Conservation (phyloP, 1,140 invertebrate genomes). For the Hylyphantes graminicola region DNA sequence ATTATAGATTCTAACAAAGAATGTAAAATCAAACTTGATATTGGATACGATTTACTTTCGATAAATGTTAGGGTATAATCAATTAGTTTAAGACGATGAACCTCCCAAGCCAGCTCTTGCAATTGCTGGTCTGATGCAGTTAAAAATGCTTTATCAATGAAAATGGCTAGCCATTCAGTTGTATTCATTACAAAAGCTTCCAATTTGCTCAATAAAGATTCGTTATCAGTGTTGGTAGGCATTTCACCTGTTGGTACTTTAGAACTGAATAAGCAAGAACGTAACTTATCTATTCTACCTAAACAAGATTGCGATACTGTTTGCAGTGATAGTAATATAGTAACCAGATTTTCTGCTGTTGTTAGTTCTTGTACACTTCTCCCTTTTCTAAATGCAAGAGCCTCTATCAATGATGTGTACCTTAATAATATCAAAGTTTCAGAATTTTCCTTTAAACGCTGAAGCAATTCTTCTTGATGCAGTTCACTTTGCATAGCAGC, state of each 20-base stretch:
- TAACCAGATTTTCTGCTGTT: slow-evolving; percentile 12
- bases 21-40: not conserved
- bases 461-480: not conserved
- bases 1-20: not conserved
- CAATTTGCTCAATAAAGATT: not conserved
- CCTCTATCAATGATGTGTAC: not conserved
- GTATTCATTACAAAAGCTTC: not conserved
- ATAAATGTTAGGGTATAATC: not conserved
- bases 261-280: not conserved
- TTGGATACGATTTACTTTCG: not conserved
- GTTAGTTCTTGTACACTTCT: slow-evolving; percentile 21
- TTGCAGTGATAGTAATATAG: not conserved
- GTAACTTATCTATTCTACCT: not conserved
- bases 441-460: too few species aligned
- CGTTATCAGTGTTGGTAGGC: too few species aligned
- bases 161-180: not conserved
- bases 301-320: not conserved
- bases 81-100: slow-evolving; percentile 38
- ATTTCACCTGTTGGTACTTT: not conserved
- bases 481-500: not conserved
- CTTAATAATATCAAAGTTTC: not conserved
- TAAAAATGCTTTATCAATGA: slow-evolving; percentile 1
- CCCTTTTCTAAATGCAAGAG: not conserved
- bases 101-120: slow-evolving; percentile 12
- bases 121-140: slow-evolving; percentile 40